Base-by-base conservation (phyloP, 2,797 vertebrate genomes). In the Siniperca scherzeri region DNA sequence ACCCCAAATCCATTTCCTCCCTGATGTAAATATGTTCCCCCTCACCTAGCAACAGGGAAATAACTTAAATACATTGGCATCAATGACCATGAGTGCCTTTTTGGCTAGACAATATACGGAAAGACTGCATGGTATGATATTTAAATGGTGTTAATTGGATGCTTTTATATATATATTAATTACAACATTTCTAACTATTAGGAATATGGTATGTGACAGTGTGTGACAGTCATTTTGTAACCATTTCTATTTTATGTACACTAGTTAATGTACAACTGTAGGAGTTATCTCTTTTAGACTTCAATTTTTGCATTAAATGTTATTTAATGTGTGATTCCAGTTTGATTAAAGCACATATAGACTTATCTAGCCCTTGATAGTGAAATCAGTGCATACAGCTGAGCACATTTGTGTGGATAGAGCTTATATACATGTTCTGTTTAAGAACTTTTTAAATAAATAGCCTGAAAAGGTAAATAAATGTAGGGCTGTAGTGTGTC, bases 11-110 rank as follows among this genome's bases (percentile, higher is more conserved):
- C 22, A 79, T 89, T 87, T 88, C 83, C 80, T 70, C 73, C 80
- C 60, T 25, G 11, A 81, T 80, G 65, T 80, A 87, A 87, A 92
- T 78, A 89, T 71, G 59, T 86, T 85, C 79, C 42, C 27, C 44
- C 1, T 82, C 66, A 74, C 78, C 69, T 78, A 71, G 84, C 66
- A 82, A 87, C 84, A 57, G 56, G 69, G 64, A 84, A 85, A 87
- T 42, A 80, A 72, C 22, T 38, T 46, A 70, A 64, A 60, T 64
- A 67, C 55, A 70, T 33, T 75, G n/a, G 21, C 74, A 78, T 73
- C 25, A 50, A 48, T 74, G 33, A 71, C 59, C 7, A 16, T 5
- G 17, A 64, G 76, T 21, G 25, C 19, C 62, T 60, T 71, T 80
- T 50, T 61, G 52, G 30, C 5, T 5, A 5, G 3, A 79, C 40